Evolutionary conservation across 2,113 vertebrate species (phyloP).

Genomic region (Lipophrys pholis): DNA sequence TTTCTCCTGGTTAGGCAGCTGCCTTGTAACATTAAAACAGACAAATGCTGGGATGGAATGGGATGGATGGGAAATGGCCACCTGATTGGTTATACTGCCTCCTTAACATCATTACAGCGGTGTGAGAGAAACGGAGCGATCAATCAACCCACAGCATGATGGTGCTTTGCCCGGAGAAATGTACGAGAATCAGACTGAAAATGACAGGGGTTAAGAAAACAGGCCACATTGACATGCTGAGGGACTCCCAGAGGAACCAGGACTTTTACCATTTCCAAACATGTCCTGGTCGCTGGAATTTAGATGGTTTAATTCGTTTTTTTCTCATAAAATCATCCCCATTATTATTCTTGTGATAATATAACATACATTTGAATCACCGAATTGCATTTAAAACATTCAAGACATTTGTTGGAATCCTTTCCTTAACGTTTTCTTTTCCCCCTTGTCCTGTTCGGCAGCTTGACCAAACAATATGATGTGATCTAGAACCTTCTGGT

Average conservation of each 20-base stretch:
- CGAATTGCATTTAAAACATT: too few species aligned
- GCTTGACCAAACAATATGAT: too few species aligned
- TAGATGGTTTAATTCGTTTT: too few species aligned
- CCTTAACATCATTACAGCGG: constrained; percentile 53
- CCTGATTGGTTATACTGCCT: constrained; percentile 42
- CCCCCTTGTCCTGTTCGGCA: too few species aligned
- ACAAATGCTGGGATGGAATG: constrained; percentile 19
- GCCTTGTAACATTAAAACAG: constrained; percentile 47
- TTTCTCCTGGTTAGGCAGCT: constrained; percentile 42
- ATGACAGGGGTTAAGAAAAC: constrained; percentile 4
- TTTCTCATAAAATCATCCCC: too few species aligned
- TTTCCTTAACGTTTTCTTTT: too few species aligned
- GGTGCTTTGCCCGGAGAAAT: constrained; percentile 15
- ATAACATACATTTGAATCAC: too few species aligned
- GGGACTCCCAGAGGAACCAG: too few species aligned
- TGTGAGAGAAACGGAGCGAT: constrained; percentile 33
- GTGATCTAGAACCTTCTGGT: too few species aligned
- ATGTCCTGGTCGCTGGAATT: too few species aligned
- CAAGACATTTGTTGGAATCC: too few species aligned
- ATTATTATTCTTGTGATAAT: too few species aligned
- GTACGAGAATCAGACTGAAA: constrained; percentile 11
- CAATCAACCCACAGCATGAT: constrained; percentile 25
- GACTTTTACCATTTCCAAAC: neutral
- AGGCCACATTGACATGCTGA: neutral
- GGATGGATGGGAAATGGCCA: constrained; percentile 33